A percentile compares a stretch with the other conserved stretches of the same genome.
Evolutionary conservation across 2,113 vertebrate genomes (phyloP).

Genomic region (Podiceps cristatus): DNA sequence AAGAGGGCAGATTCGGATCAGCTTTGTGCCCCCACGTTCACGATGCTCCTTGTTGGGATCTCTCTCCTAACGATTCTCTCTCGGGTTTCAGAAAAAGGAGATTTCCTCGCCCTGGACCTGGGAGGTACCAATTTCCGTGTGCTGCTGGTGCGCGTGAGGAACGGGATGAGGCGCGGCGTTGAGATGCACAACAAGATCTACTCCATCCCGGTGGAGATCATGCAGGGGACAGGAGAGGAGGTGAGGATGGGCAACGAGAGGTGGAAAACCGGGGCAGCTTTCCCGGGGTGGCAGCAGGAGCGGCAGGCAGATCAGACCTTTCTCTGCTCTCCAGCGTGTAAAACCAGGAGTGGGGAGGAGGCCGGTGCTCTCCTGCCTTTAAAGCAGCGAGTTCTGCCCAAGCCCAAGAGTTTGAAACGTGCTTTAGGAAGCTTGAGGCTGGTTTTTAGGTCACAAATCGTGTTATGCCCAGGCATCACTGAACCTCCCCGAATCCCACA

Average conservation of each 20-base stretch:
- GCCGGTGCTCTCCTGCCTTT: neutral
- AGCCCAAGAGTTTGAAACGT: neutral
- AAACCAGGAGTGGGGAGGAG: neutral
- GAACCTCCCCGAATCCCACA: neutral
- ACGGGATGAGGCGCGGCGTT: constrained; percentile 82
- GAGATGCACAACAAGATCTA: constrained; percentile 99
- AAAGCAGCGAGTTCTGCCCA: neutral
- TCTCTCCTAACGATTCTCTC: neutral
- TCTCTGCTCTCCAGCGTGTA: neutral
- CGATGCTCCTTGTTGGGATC: rapidly evolving
- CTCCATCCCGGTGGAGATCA: constrained; percentile 88
- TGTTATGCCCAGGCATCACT: neutral
- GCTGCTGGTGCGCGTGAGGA: constrained; percentile 88
- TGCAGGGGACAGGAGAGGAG: constrained; percentile 95
- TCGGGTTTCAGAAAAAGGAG: constrained; percentile 86
- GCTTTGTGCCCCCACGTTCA: neutral
- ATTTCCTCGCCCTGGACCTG: constrained; percentile 94
- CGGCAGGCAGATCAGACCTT: neutral
- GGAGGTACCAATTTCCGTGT: constrained; percentile 97
- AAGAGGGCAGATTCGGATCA: neutral
- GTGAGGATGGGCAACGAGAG: constrained; percentile 60
- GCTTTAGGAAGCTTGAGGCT: neutral
- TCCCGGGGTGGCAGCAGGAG: neutral
- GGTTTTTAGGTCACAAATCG: neutral
- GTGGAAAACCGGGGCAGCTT: rapidly evolving